These are phyloP conservation scores for Actinia equina DNA, from an alignment of 64 coral and sea anemone genomes.

Conservation along the genomic window DNA sequence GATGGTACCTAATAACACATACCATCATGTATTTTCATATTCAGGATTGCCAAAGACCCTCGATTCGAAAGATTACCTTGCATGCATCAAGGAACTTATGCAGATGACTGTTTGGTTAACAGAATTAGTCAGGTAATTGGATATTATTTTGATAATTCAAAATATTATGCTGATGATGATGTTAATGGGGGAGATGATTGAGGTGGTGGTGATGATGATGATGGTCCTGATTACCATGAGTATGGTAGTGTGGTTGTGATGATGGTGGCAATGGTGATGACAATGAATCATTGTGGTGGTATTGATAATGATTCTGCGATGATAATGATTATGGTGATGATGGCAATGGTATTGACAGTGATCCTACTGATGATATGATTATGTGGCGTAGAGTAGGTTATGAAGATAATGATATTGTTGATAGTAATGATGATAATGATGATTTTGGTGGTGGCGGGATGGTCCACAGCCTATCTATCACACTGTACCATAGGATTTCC, in stretches of 20 bases:
- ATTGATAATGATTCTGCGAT: too few relatives aligned
- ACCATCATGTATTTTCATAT: background rate
- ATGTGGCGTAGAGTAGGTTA: too few relatives aligned
- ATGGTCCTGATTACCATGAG: background rate
- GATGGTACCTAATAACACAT: background rate
- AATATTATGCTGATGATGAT: background rate
- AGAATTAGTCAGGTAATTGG: conserved; percentile 81
- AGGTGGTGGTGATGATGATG: background rate
- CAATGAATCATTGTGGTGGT: too few relatives aligned
- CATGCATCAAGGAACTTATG: conserved; percentile 95
- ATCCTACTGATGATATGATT: too few relatives aligned
- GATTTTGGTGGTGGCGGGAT: too few relatives aligned
- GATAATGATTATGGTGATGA: too few relatives aligned
- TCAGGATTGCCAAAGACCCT: conserved; percentile 89
- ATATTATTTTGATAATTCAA: background rate
- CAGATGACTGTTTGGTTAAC: conserved; percentile 97
- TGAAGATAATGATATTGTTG: too few relatives aligned
- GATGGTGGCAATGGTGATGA: background rate
- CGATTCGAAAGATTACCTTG: conserved; percentile 90
- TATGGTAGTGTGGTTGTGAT: background rate
- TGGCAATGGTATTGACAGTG: too few relatives aligned
- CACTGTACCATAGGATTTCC: too few relatives aligned
- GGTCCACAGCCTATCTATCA: too few relatives aligned
- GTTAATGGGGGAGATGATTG: background rate
- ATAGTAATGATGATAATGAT: too few relatives aligned